Conservation (phyloP, 2,888 invertebrate species). For the Ypsolopha sequella region DNA sequence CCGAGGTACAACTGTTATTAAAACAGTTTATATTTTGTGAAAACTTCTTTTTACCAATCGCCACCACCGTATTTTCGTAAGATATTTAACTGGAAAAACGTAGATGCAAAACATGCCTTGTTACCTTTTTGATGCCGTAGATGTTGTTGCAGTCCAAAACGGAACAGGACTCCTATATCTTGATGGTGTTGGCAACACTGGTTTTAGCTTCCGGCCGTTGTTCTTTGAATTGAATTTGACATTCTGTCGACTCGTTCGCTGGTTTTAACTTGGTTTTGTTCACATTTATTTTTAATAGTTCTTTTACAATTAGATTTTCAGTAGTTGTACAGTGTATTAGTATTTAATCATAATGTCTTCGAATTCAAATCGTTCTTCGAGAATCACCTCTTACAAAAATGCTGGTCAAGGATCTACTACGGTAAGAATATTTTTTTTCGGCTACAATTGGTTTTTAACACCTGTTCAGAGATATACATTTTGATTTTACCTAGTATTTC, state of each 20-base stretch:
- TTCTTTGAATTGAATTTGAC: background rate
- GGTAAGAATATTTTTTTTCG: slow-evolving; percentile 60
- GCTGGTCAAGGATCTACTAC: slow-evolving; percentile 80
- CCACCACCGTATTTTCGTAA: too few species aligned
- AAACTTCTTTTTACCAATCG: too few species aligned
- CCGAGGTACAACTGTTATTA: too few species aligned
- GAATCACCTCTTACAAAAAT: slow-evolving; percentile 83
- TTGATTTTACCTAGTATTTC: too few species aligned
- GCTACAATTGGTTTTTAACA: background rate
- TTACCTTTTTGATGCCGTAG: too few species aligned
- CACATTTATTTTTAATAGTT: background rate
- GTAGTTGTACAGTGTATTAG: slow-evolving; percentile 7
- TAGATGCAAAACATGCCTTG: too few species aligned
- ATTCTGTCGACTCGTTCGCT: background rate
- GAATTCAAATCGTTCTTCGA: slow-evolving; percentile 52
- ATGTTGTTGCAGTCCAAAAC: too few species aligned
- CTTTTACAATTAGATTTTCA: background rate
- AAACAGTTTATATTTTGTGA: too few species aligned
- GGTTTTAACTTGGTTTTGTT: background rate
- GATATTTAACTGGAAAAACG: too few species aligned
- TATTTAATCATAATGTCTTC: slow-evolving; percentile 68
- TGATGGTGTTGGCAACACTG: background rate
- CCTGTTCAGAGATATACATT: background rate
- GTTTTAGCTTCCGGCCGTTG: background rate
- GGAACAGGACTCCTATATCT: too few species aligned